phyloP scores from a whole-genome alignment of 2,113 vertebrate species.

The Petaurus breviceps region DNA sequence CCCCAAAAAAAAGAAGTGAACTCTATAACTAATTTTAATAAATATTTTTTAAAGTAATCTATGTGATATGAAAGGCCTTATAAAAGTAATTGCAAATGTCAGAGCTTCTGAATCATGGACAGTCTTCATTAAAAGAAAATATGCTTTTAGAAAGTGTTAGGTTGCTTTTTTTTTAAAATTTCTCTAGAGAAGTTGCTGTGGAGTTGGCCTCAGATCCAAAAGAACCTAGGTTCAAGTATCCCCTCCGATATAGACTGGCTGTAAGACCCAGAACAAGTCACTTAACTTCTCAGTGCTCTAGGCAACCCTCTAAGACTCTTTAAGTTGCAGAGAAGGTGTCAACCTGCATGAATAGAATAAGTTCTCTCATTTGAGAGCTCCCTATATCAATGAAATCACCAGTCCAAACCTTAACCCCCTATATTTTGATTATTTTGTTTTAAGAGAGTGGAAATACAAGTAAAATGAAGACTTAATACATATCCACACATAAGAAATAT shows the following conservation, averaged over 20 bases:
- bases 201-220: neutral
- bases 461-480: constrained; percentile 75
- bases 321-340: neutral
- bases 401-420: neutral
- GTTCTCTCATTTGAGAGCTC: neutral
- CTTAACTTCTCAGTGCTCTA: neutral
- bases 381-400: neutral
- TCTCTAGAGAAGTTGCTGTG: neutral
- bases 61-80: constrained; percentile 48
- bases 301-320: neutral
- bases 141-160: constrained; percentile 69
- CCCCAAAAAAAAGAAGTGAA: constrained; percentile 1
- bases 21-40: neutral
- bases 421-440: neutral
- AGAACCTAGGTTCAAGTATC: neutral
- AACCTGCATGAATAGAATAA: neutral
- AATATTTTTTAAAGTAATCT: constrained; percentile 17
- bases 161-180: constrained; percentile 55
- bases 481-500: constrained; percentile 64
- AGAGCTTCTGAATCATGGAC: constrained; percentile 66
- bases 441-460: constrained; percentile 59
- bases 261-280: neutral
- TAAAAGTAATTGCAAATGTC: constrained; percentile 57
- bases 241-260: neutral
- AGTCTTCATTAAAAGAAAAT: constrained; percentile 68